These are phyloP conservation scores for Macropodus opercularis DNA, from an alignment of 2,797 vertebrate genomes.

Conservation along the genomic window DNA sequence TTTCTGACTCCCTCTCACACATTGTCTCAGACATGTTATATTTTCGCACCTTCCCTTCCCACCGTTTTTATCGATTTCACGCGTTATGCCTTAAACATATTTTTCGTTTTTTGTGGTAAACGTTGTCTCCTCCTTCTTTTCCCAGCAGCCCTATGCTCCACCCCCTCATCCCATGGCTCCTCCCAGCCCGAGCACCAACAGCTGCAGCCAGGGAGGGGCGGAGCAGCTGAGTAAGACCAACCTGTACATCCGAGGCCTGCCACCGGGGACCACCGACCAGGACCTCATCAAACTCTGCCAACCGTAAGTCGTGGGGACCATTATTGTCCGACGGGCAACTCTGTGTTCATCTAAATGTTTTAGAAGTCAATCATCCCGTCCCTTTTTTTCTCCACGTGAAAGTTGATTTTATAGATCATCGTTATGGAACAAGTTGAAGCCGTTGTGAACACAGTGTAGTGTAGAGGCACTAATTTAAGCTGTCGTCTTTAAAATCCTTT, in stretches of 20 bases:
- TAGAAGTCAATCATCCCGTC: constrained; percentile 4
- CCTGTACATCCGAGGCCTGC: constrained; percentile 97
- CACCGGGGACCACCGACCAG: constrained; percentile 96
- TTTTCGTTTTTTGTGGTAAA: neutral
- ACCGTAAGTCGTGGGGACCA: constrained; percentile 86
- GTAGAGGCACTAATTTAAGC: constrained; percentile 9
- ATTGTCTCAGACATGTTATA: constrained; percentile 1
- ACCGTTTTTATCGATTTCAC: neutral
- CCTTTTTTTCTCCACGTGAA: neutral
- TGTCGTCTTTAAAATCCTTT: constrained; percentile 41
- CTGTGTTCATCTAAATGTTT: neutral
- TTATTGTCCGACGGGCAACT: constrained; percentile 5
- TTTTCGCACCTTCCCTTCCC: neutral
- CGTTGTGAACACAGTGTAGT: neutral
- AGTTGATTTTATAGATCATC: constrained; percentile 2
- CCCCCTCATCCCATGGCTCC: constrained; percentile 98
- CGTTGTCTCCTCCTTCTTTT: constrained; percentile 35
- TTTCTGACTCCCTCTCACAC: constrained; percentile 3
- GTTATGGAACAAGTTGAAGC: constrained; percentile 1
- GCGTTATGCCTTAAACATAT: neutral
- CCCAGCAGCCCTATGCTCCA: constrained; percentile 97
- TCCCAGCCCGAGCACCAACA: constrained; percentile 98
- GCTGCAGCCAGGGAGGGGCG: constrained; percentile 90
- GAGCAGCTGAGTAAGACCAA: constrained; percentile 99
- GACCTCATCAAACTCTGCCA: constrained; percentile 99